phyloP scores from a whole-genome alignment of 2,113 vertebrate genomes.

The Eudyptes chrysolophus region DNA sequence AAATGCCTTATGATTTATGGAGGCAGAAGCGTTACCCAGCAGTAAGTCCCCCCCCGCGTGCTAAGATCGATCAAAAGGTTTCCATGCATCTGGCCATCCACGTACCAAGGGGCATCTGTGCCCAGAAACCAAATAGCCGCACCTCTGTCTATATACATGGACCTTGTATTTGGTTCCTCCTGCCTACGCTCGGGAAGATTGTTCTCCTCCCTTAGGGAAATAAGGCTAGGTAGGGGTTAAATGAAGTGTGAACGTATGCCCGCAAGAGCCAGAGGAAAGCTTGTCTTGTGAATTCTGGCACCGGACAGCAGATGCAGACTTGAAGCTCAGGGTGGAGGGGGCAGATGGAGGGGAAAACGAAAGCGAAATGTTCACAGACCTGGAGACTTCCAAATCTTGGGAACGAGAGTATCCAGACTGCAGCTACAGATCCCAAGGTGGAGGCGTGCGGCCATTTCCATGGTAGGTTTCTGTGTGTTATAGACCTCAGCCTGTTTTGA shows the following conservation, averaged over 20 bases:
- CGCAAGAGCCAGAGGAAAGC: background rate
- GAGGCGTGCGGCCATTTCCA: fast-evolving
- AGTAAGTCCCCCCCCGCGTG: background rate
- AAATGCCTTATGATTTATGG: background rate
- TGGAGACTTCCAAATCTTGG: background rate
- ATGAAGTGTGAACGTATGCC: background rate
- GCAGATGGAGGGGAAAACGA: background rate
- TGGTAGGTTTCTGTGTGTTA: background rate
- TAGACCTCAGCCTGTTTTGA: background rate
- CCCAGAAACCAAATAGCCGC: background rate
- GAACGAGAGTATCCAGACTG: background rate
- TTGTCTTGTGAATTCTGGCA: background rate
- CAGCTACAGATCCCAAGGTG: background rate
- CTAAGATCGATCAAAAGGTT: background rate
- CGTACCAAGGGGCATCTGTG: background rate
- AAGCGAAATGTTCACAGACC: fast-evolving
- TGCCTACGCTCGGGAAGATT: fast-evolving
- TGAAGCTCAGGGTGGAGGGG: background rate
- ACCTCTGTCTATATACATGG: background rate
- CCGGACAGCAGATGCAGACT: background rate
- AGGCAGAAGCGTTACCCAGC: background rate
- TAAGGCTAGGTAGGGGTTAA: background rate
- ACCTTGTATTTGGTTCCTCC: background rate
- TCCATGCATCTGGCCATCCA: background rate
- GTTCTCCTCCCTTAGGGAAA: background rate